These are phyloP conservation scores for Oryzias javanicus DNA, from an alignment of 2,113 vertebrate genomes.

Conservation along the genomic window DNA sequence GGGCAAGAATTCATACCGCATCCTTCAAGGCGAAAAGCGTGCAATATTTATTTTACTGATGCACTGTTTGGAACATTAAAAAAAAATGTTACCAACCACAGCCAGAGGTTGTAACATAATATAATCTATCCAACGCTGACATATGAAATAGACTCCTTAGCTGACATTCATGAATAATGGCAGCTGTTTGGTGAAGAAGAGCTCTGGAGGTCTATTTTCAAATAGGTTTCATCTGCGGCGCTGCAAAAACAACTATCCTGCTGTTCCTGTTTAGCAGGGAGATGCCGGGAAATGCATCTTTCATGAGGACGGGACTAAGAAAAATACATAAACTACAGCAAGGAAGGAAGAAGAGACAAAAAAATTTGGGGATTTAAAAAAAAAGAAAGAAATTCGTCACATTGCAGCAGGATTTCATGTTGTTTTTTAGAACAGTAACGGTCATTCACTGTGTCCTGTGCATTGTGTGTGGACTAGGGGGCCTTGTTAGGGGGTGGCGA, in stretches of 20 bases:
- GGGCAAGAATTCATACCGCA: conserved; percentile 51
- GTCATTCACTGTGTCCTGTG: conserved; percentile 18
- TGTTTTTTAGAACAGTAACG: conserved; percentile 9
- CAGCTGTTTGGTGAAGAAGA: conserved; percentile 56
- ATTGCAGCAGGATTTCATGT: conserved; percentile 33
- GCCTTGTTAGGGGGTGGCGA: conserved; percentile 28
- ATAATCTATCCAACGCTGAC: conserved; percentile 69
- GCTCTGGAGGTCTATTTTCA: conserved; percentile 63
- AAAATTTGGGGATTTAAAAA: conserved; percentile 12
- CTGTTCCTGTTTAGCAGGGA: conserved; percentile 32
- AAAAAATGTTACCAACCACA: conserved; percentile 38
- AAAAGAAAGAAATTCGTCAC: conserved; percentile 5
- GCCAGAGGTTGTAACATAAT: conserved; percentile 62
- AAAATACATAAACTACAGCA: conserved; percentile 10
- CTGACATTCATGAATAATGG: conserved; percentile 72
- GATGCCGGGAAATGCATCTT: conserved; percentile 36
- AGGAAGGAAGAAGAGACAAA: neutral
- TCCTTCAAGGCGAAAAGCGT: conserved; percentile 66
- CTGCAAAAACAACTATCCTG: conserved; percentile 45
- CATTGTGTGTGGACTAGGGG: conserved; percentile 33
- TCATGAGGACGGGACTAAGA: conserved; percentile 30
- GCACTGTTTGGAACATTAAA: conserved; percentile 47
- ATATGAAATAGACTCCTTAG: conserved; percentile 57
- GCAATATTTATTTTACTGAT: conserved; percentile 64
- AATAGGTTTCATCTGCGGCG: conserved; percentile 52